Evolutionary conservation across 2,113 vertebrate genomes (phyloP).

Genomic region (Gorsachius goisagi): DNA sequence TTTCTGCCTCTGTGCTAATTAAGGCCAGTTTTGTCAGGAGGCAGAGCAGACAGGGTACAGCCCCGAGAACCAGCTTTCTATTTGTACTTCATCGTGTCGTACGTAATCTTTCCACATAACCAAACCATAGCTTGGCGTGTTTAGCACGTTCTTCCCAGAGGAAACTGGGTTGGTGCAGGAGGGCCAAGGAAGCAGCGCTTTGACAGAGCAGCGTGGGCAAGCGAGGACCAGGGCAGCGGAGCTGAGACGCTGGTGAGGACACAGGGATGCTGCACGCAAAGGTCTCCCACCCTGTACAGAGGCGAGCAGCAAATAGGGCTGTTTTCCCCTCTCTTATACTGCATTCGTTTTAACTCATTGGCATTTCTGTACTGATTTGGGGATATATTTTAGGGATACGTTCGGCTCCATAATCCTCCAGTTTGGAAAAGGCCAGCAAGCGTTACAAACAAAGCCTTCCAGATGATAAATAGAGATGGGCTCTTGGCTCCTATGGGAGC

Average conservation of each 20-base stretch:
- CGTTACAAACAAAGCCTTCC: background rate
- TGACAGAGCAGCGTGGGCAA: background rate
- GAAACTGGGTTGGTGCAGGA: background rate
- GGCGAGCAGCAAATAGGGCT: background rate
- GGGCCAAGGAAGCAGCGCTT: background rate
- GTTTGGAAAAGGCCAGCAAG: background rate
- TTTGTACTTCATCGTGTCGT: background rate
- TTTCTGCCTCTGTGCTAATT: background rate
- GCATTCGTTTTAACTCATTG: background rate
- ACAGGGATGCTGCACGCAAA: background rate
- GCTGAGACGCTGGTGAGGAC: background rate
- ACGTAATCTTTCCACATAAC: background rate
- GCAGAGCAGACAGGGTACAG: background rate
- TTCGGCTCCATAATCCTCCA: background rate
- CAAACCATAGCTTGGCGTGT: background rate
- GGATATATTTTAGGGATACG: background rate
- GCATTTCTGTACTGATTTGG: background rate
- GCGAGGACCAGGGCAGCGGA: background rate
- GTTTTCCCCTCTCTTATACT: background rate
- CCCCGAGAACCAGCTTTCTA: background rate
- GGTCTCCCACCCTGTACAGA: background rate
- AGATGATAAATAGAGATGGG: background rate
- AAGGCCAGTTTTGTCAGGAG: background rate
- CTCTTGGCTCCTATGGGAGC: background rate
- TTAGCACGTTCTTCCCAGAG: background rate